A percentile compares a stretch with the other conserved stretches of the same genome.
These are phyloP conservation scores for Theonella swinhoei DNA, from an alignment of 37 sponge, comb jelly and placozoan genomes.

Conservation along the genomic window DNA sequence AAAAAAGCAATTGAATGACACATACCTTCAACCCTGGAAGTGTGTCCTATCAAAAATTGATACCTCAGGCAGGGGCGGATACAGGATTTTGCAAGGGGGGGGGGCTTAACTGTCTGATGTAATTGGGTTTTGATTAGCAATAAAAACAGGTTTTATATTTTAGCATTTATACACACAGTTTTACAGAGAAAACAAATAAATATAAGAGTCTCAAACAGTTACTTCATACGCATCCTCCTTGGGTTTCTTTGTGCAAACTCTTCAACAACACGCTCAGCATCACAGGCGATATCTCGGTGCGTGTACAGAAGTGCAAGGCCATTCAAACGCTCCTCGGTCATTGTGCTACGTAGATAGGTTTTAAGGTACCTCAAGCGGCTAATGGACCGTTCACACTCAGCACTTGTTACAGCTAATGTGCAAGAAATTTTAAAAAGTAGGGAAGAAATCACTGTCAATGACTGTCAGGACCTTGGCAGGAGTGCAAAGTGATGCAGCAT, in stretches of 20 bases:
- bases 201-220: background rate
- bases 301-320: background rate
- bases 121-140: too few relatives aligned
- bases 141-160: too few relatives aligned
- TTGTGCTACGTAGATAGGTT: constrained; percentile 22
- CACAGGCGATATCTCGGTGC: background rate
- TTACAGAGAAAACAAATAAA: too few relatives aligned
- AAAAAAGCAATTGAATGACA: too few relatives aligned
- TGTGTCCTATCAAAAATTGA: too few relatives aligned
- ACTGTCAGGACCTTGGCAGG: constrained; percentile 30
- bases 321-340: constrained; percentile 24
- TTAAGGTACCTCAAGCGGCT: constrained; percentile 43
- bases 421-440: constrained; percentile 25
- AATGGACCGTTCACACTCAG: constrained; percentile 66
- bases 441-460: constrained; percentile 40
- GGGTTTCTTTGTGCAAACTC: constrained; percentile 21
- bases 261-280: constrained; percentile 21
- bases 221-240: constrained; percentile 4
- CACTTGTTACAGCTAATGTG: constrained; percentile 63
- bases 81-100: too few relatives aligned
- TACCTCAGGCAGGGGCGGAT: too few relatives aligned
- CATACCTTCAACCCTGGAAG: too few relatives aligned
- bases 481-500: constrained; percentile 17
- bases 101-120: too few relatives aligned
- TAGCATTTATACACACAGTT: too few relatives aligned